phyloP scores from a whole-genome alignment of 2,797 vertebrate genomes.

The Danionella dracula region DNA sequence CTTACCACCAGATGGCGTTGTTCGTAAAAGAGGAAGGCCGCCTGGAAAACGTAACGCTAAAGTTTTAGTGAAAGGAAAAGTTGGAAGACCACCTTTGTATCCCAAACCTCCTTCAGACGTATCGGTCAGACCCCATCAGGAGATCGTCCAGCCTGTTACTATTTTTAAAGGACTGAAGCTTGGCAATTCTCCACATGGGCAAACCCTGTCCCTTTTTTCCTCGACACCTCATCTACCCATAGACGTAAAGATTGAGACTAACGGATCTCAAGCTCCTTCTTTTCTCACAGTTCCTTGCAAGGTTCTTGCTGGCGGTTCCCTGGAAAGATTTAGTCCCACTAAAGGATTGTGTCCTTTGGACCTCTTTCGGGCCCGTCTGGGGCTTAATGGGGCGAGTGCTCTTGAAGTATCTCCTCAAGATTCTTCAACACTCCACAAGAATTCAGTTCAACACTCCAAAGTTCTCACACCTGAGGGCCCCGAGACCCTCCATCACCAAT shows the following conservation, averaged over 20 bases:
- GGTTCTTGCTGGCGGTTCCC: slow-evolving; percentile 49
- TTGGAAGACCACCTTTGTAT: slow-evolving; percentile 54
- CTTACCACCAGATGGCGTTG: slow-evolving; percentile 38
- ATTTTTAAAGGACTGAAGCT: slow-evolving; percentile 45
- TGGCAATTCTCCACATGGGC: slow-evolving; percentile 56
- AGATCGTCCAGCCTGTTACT: background rate
- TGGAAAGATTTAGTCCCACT: slow-evolving; percentile 64
- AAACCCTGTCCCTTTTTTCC: slow-evolving; percentile 57
- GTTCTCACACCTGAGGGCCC: slow-evolving; percentile 43
- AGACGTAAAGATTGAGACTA: slow-evolving; percentile 25
- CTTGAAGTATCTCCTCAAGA: slow-evolving; percentile 53
- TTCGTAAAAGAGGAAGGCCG: slow-evolving; percentile 68
- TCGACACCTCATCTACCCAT: slow-evolving; percentile 8
- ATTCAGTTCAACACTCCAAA: slow-evolving; percentile 57
- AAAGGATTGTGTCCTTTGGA: slow-evolving; percentile 71
- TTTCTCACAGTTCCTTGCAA: slow-evolving; percentile 27
- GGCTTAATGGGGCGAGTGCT: slow-evolving; percentile 54
- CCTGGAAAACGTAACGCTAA: slow-evolving; percentile 62
- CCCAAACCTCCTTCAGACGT: slow-evolving; percentile 20
- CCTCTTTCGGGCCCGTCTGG: slow-evolving; percentile 58
- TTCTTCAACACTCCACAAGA: slow-evolving; percentile 42
- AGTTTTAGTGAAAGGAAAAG: slow-evolving; percentile 21
- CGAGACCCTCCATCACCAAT: slow-evolving; percentile 49
- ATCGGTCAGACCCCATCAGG: slow-evolving; percentile 44
- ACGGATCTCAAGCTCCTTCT: slow-evolving; percentile 22